Conservation (phyloP, 2,797 vertebrate genomes). For the Bryconaethiops microstoma region DNA sequence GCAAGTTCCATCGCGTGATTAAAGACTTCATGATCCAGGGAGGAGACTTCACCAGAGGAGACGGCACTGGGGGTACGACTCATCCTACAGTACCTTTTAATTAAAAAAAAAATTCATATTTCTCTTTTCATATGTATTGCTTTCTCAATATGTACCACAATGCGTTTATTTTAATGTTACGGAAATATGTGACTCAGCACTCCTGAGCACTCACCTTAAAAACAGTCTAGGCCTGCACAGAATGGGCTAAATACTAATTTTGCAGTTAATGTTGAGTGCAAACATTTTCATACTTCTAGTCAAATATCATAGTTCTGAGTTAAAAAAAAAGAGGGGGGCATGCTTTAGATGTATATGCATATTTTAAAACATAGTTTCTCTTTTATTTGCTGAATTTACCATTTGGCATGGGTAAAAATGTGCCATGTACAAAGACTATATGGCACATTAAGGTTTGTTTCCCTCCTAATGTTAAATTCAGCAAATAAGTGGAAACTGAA, state of each 20-base stretch:
- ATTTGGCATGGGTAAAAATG: too few relatives aligned
- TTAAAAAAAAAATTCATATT: neutral
- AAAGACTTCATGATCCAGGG: constrained; percentile 99
- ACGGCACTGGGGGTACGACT: constrained; percentile 92
- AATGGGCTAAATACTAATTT: neutral
- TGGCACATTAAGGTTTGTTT: too few relatives aligned
- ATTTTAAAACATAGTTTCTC: too few relatives aligned
- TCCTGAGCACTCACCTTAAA: neutral
- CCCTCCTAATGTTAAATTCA: too few relatives aligned
- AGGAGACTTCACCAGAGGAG: constrained; percentile 95
- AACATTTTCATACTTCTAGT: too few relatives aligned
- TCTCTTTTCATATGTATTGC: too few relatives aligned
- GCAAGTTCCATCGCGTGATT: constrained; percentile 97
- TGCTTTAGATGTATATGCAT: too few relatives aligned
- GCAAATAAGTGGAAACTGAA: too few relatives aligned
- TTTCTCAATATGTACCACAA: neutral
- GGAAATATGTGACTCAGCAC: neutral
- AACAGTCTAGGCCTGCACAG: neutral
- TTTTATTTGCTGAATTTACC: too few relatives aligned
- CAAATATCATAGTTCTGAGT: too few relatives aligned
- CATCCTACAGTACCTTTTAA: neutral
- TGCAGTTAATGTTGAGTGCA: neutral
- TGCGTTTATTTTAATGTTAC: neutral
- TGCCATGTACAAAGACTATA: too few relatives aligned
- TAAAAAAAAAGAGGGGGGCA: too few relatives aligned